Evolutionary conservation across 2,888 invertebrate species (phyloP), one percentile per base, ranked within the genome.

Genomic region (Torymus texanus): DNA sequence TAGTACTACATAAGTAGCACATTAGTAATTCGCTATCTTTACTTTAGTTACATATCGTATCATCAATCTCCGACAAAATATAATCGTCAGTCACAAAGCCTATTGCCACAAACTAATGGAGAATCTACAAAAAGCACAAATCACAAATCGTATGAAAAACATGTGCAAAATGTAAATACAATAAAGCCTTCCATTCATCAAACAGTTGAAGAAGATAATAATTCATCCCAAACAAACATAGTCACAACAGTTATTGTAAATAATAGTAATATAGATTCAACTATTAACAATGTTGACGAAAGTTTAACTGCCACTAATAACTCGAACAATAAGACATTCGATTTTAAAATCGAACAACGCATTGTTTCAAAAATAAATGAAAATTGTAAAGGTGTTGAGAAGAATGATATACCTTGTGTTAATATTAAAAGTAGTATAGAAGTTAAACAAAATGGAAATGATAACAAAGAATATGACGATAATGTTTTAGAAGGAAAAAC

Each of bases 91-190:
- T 81, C 85, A 18, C 84, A 86, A 78, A 78, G 84, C 18, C 73
- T 92, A 91, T 84, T 92, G 92, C 85, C 92, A 91, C 87, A 88
- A 81, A 82, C 84, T 77, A 79, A 83, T 61, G 84, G 85, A 75
- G 83, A 86, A 75, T 80, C 83, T 62, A 67, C 81, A 16, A 85
- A 84, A 78, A 80, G 21, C 74, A 74, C 80, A 63, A 81, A 75
- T 78, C 82, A 83, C 18, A 86, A 88, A 78, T 65, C 83, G 13
- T 84, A 85, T 24, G 85, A 88, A 0, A 86, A 86, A 78, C 83
- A 83, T 51, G 53, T 68, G n/a, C 86, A 88, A 72, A 85, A 84
- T 70, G 83, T 82, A 56, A 83, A 84, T 18, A 83, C 85, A 10
- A 79, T 82, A 4, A 85, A 85, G 75, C 83, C 84, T 66, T 81